Evolutionary conservation across 2,888 invertebrate species (phyloP), one percentile per base, ranked within the genome.

Genomic region (Nesidiocoris tenuis): DNA sequence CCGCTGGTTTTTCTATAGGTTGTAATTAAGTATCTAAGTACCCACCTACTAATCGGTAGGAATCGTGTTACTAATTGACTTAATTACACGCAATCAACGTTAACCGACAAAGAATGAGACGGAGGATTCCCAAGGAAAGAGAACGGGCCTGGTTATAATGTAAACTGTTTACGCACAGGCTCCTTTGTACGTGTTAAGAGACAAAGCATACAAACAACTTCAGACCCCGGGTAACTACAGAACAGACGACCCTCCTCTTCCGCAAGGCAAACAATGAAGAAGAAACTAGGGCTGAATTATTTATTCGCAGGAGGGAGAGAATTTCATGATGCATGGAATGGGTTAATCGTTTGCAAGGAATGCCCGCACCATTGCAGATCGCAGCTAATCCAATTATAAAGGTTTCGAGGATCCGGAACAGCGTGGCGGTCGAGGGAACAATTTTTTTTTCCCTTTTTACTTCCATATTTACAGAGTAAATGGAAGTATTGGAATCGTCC

Each of bases 351-450:
- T 70, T 68, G 75, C 56, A 74, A 76, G 64, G 66, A 64, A 70
- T 61, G 57, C 59, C 70, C 74, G 63, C 76, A 67, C 77, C 70
- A 68, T 71, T 75, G 63, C 68, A 74, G 76, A 68, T 71, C 76
- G 63, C 68, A 74, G 76, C 71, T 71, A 76, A 75, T 76, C 66
- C 77, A 64, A 71, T 76, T 76, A 77, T 76, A 68, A 76, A 74
- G 56, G 76, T 72, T 72, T 17, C 39, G 3, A 3, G 39, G 39
- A n/a, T n/a, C n/a, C n/a, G n/a, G n/a, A n/a, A n/a, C n/a, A n/a
- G n/a, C 21, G 59, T n/a, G 21, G 71, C 24, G 25, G 55, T 68
- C 55, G 57, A 55, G 67, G 57, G 56, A 68, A 56, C 56, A 68
- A 24, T 68, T 68, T 70, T 17, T n/a, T n/a, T n/a, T n/a, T n/a